Base-by-base conservation (phyloP, 2,113 vertebrate genomes). In the Eulacestoma nigropectus region DNA sequence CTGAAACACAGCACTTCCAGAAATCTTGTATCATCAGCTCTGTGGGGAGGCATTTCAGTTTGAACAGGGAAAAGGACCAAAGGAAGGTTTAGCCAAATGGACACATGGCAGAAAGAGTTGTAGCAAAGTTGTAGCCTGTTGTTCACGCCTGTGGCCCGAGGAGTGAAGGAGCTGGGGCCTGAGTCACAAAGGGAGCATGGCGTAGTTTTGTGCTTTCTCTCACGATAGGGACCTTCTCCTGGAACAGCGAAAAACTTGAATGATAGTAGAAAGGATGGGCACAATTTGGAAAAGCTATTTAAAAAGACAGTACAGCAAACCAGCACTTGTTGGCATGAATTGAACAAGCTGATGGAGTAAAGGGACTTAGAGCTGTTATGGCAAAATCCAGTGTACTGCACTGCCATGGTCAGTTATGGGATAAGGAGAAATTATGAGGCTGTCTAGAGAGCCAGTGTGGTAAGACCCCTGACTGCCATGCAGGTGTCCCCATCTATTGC, bases 111-210 rank as follows among this genome's bases (percentile, higher is more conserved):
- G 39, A 84, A 92, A 37, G 23, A 57, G 25, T 4, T 49, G 27
- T 23, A 37, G 68, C 56, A 84, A 75, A 75, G 15, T 39, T 0
- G 0, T 13, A 64, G 39, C 39, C 47, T 79, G 10, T 26, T 2
- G 6, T 7, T 44, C 2, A 0, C 0, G 2, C 9, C 56, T 60
- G 39, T 1, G 3, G 35, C 29, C 44, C 11, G 15, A 23, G 29
- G 11, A 89, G 8, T 7, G 14, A 30, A 68, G 30, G 23, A 52
- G 1, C 29, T 5, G 10, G 25, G 14, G 11, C n/a, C 15, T 30
- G 37, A 7, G 5, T 14, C 4, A 1, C 41, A 67, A 50, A 79
- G 29, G 19, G n/a, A 70, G 30, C 29, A 35, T 0, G 0, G 16
- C 25, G 39, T 19, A 64, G 25, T 35, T 39, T 12, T 9, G 27